Conservation (phyloP, 1,140 invertebrate genomes). For the Aphelenchoides avenae region DNA sequence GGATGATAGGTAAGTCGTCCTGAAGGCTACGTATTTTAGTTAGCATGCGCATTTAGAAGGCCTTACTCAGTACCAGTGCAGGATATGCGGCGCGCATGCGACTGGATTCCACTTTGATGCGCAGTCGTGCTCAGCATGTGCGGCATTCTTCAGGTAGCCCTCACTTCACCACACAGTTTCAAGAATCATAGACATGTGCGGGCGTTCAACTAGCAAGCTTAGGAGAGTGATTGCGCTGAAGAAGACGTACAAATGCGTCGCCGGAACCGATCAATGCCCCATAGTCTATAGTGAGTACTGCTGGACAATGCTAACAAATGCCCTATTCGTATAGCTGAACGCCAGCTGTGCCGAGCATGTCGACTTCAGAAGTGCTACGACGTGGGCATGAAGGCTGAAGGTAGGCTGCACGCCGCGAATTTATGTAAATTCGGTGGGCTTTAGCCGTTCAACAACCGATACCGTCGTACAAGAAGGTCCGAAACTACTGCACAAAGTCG, state of each 20-base stretch:
- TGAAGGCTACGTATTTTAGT: too few species aligned
- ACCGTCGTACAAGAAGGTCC: slow-evolving; percentile 5
- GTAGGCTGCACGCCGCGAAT: slow-evolving; percentile 17
- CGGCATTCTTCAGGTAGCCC: slow-evolving; percentile 46
- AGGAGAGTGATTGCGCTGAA: slow-evolving; percentile 30
- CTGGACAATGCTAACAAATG: too few species aligned
- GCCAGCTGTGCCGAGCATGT: slow-evolving; percentile 37
- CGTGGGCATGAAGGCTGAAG: slow-evolving; percentile 36
- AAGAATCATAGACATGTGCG: too few species aligned
- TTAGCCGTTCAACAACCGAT: slow-evolving; percentile 47
- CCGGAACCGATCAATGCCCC: slow-evolving; percentile 18
- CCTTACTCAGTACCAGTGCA: slow-evolving; percentile 21
- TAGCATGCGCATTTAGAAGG: slow-evolving; percentile 21
- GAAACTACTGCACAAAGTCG: slow-evolving; percentile 52
- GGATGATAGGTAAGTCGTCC: too few species aligned
- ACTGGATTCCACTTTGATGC: slow-evolving; percentile 48
- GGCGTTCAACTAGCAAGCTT: too few species aligned
- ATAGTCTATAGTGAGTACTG: slow-evolving; percentile 35
- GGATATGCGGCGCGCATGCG: slow-evolving; percentile 39
- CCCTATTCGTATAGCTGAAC: slow-evolving; percentile 30
- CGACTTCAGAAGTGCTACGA: slow-evolving; percentile 41
- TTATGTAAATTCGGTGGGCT: slow-evolving; percentile 15
- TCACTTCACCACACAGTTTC: too few species aligned
- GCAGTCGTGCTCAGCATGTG: slow-evolving; percentile 41
- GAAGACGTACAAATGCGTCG: slow-evolving; percentile 23